Evolutionary conservation across 2,113 vertebrate species (phyloP).

Genomic region (Patagioenas fasciata): DNA sequence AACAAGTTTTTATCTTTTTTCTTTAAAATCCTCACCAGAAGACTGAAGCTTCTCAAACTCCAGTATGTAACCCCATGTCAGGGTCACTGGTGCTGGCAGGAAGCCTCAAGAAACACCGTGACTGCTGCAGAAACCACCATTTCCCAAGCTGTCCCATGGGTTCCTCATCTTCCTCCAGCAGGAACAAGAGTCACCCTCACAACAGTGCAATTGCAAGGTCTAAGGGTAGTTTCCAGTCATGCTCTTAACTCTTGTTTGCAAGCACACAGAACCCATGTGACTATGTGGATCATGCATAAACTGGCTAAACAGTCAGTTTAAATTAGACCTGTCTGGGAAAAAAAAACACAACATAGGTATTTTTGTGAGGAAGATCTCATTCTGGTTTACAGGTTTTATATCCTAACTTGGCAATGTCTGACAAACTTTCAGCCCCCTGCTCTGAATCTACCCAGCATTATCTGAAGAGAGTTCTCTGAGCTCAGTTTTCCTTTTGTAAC

Average conservation of each 20-base stretch:
- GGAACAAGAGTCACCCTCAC: neutral
- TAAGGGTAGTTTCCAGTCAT: neutral
- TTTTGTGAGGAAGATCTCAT: neutral
- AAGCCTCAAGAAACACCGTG: rapidly evolving
- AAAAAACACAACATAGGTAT: neutral
- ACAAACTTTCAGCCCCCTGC: neutral
- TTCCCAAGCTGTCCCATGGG: neutral
- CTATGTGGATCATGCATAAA: neutral
- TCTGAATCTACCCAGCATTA: neutral
- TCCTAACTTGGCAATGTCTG: neutral
- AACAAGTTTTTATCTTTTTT: neutral
- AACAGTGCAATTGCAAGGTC: neutral
- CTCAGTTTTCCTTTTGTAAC: neutral
- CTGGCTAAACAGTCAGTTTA: neutral
- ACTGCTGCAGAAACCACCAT: neutral
- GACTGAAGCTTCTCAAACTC: neutral
- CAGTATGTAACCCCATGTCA: neutral
- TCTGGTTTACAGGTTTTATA: neutral
- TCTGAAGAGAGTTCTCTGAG: neutral
- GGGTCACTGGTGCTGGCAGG: neutral
- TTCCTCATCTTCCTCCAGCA: neutral
- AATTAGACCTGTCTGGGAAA: neutral
- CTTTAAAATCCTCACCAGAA: neutral
- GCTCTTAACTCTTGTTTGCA: neutral
- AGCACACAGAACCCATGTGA: rapidly evolving